Base-by-base conservation (phyloP, 2,113 vertebrate species). In the Gulo gulo region DNA sequence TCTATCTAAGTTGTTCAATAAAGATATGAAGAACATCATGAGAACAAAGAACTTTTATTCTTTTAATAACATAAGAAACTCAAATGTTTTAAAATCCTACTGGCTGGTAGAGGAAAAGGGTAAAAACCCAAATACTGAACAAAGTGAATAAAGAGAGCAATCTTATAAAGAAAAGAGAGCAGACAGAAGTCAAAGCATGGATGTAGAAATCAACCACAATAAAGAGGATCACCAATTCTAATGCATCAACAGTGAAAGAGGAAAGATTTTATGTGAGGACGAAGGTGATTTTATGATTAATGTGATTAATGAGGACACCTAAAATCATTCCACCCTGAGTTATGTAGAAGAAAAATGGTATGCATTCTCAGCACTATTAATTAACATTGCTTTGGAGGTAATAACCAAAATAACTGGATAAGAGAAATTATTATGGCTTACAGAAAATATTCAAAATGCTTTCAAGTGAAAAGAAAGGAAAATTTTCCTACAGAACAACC, bases 251-350 rank as follows among this genome's bases (percentile, higher is more conserved):
- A 69, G 45, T 87, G 59, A 71, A 94, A 86, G 15, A 92, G 36
- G 14, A 86, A 92, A 95, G n/a, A n/a, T n/a, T 52, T 20, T 73
- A 24, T 91, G 20, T 81, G 81, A 84, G 36, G 42, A 84, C 57
- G 57, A 92, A 96, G 55, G 69, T 88, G 73, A 79, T 79, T 73
- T 96, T 94, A 59, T 87, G 26, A 79, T 78, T 88, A 92, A 83
- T 95, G 31, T 36, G 42, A 94, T 88, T 89, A 92, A 85, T 84
- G 69, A 89, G 57, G 50, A 90, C 34, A 50, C 7, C 24, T 91
- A 88, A 90, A 84, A 95, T 26, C 39, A 84, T 93, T 88, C 71
- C 50, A 52, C 21, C 42, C 36, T 73, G 83, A 92, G 23, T 84
- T 83, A 94, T 36, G 10, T 23, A 73, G 55, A 84, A 88, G 63